Evolutionary conservation across 2,797 vertebrate species (phyloP).

Genomic region (Geotrypetes seraphini): DNA sequence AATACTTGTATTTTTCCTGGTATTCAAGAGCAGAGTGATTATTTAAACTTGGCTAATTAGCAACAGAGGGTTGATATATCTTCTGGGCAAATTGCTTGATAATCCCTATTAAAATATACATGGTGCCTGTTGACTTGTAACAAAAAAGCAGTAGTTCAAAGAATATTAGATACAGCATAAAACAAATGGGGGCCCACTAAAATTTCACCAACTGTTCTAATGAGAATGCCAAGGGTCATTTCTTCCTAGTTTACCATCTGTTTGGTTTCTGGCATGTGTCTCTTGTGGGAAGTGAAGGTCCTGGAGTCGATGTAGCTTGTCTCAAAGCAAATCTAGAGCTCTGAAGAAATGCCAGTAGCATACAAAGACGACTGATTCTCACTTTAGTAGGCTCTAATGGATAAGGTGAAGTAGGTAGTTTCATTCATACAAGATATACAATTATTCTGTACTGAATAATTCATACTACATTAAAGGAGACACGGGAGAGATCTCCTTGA

Average conservation of each 20-base stretch:
- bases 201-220: conserved; percentile 56
- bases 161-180: conserved; percentile 48
- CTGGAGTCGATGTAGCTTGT: conserved; percentile 45
- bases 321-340: conserved; percentile 31
- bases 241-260: conserved; percentile 60
- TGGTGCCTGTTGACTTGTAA: conserved; percentile 51
- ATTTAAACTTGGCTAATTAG: conserved; percentile 65
- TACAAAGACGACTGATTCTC: conserved; percentile 18
- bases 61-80: conserved; percentile 39
- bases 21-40: conserved; percentile 51
- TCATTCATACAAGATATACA: too few species aligned
- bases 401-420: too few species aligned
- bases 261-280: conserved; percentile 52
- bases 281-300: conserved; percentile 41
- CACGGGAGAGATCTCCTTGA: too few species aligned
- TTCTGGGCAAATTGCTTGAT: conserved; percentile 59
- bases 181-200: conserved; percentile 52
- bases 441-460: too few species aligned
- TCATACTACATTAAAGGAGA: too few species aligned
- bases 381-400: too few species aligned
- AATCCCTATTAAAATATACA: conserved; percentile 62
- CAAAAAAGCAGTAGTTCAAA: conserved; percentile 52
- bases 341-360: conserved; percentile 32
- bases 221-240: conserved; percentile 58
- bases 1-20: conserved; percentile 51